Conservation (phyloP, 2,797 vertebrate species). For the Epinephelus coioides region DNA sequence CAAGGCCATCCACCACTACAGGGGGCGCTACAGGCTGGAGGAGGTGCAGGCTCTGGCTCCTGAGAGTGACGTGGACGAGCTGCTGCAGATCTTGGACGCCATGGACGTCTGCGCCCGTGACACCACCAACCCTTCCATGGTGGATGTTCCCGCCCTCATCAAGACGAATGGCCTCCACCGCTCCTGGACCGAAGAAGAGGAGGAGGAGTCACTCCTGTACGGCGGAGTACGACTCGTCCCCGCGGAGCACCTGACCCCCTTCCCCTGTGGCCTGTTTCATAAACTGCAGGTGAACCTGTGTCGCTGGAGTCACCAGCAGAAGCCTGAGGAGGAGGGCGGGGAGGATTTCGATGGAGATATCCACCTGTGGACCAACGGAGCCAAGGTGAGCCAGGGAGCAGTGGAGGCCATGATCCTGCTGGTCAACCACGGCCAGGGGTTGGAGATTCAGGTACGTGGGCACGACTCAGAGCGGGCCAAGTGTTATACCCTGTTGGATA, state of each 20-base stretch:
- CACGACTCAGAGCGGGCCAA: constrained; percentile 91
- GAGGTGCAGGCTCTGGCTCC: constrained; percentile 94
- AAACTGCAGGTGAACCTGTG: constrained; percentile 98
- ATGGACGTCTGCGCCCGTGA: constrained; percentile 98
- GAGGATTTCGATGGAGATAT: constrained; percentile 86
- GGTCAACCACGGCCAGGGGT: constrained; percentile 97
- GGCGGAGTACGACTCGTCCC: constrained; percentile 95
- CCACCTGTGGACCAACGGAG: constrained; percentile 95
- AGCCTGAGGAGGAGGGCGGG: constrained; percentile 86
- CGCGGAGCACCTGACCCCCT: constrained; percentile 95
- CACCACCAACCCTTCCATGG: constrained; percentile 93
- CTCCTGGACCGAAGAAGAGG: constrained; percentile 96
- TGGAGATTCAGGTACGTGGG: constrained; percentile 96
- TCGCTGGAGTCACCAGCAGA: constrained; percentile 97
- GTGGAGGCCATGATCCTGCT: constrained; percentile 94
- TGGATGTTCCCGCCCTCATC: constrained; percentile 96
- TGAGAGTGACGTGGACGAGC: constrained; percentile 95
- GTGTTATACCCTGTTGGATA: constrained; percentile 95
- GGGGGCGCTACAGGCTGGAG: constrained; percentile 95
- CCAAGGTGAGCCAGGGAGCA: constrained; percentile 90
- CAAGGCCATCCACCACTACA: constrained; percentile 97
- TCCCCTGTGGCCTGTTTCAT: constrained; percentile 97
- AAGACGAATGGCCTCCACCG: constrained; percentile 95
- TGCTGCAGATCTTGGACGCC: constrained; percentile 96
- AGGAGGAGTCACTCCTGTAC: constrained; percentile 89